Percentiles rank a stretch among this genome's conserved stretches.
phyloP scores from a whole-genome alignment of 2,113 vertebrate species.

The Talpa occidentalis region DNA sequence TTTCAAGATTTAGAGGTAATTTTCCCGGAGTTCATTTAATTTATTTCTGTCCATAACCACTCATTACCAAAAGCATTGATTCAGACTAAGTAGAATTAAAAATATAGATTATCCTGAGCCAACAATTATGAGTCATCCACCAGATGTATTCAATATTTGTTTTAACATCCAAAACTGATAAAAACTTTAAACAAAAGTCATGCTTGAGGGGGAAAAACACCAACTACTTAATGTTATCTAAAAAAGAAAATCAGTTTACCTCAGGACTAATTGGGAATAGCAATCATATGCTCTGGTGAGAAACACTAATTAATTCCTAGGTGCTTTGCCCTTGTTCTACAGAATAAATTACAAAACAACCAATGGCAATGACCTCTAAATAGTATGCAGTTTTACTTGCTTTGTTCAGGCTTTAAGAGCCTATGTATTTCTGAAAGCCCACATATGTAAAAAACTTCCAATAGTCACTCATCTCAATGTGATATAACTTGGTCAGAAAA shows the following conservation, averaged over 20 bases:
- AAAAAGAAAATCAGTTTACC: slow-evolving; percentile 31
- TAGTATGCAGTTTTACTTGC: background rate
- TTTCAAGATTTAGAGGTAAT: slow-evolving; percentile 36
- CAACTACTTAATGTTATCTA: background rate
- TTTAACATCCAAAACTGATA: slow-evolving; percentile 9
- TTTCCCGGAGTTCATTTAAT: slow-evolving; percentile 59
- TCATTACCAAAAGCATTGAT: slow-evolving; percentile 45
- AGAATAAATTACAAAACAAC: background rate
- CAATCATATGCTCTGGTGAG: background rate
- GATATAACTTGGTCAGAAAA: background rate
- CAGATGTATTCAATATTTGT: slow-evolving; percentile 43
- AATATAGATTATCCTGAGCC: slow-evolving; percentile 21
- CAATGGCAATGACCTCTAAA: background rate
- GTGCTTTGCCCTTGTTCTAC: background rate
- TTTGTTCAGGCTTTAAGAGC: background rate
- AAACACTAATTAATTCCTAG: slow-evolving; percentile 29
- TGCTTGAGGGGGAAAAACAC: background rate
- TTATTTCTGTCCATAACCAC: background rate
- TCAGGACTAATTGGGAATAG: background rate
- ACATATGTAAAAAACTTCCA: background rate
- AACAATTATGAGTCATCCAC: slow-evolving; percentile 38
- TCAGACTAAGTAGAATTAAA: slow-evolving; percentile 60
- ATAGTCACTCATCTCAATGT: background rate
- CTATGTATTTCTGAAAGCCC: background rate
- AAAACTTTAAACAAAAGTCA: slow-evolving; percentile 54